Percentiles rank a stretch among this genome's conserved stretches.
Conservation (phyloP, 2,113 vertebrate genomes). For the Psittacus erithacus region DNA sequence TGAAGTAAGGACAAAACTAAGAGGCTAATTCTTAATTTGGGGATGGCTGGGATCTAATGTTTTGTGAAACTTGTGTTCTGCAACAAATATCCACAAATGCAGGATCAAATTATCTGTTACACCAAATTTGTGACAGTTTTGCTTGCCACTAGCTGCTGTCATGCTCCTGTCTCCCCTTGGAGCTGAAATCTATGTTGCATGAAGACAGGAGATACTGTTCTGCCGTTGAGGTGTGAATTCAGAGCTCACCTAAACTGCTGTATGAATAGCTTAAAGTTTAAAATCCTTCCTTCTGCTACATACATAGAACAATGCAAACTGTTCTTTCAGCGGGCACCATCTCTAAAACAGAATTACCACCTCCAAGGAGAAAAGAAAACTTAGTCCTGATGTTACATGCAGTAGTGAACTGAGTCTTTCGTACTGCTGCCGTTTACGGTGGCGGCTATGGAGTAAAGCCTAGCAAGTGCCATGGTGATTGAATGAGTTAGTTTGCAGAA, state of each 20-base stretch:
- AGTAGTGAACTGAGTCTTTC: neutral
- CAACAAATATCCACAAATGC: neutral
- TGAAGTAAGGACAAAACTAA: neutral
- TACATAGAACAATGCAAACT: neutral
- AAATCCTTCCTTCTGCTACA: neutral
- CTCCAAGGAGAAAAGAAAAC: neutral
- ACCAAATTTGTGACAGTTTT: neutral
- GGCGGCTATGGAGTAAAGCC: neutral
- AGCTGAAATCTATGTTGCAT: neutral
- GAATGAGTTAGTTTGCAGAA: neutral
- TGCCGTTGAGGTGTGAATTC: neutral
- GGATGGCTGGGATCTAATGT: neutral
- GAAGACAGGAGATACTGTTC: neutral
- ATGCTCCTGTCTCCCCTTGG: neutral
- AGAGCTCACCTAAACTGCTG: neutral
- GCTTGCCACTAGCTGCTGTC: neutral
- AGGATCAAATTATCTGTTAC: neutral
- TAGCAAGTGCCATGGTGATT: neutral
- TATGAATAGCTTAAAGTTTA: neutral
- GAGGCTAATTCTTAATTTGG: neutral
- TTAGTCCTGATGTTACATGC: neutral
- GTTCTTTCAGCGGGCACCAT: neutral
- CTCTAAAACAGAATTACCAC: neutral
- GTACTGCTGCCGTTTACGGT: neutral
- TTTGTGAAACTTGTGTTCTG: neutral